Conservation (phyloP, 2,113 vertebrate genomes). For the Burhinus bistriatus region DNA sequence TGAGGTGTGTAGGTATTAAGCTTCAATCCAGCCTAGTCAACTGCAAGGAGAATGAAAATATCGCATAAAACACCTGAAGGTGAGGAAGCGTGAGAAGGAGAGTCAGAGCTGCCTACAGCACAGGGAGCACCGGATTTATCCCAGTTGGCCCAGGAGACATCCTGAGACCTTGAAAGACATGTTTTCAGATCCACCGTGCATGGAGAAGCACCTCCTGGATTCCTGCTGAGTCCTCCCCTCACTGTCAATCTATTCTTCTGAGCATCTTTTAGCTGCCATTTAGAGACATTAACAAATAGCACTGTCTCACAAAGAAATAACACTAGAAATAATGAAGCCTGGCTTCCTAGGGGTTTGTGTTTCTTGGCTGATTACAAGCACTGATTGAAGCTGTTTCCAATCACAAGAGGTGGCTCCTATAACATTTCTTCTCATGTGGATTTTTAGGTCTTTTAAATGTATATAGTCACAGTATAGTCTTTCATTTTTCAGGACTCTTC, state of each 20-base stretch:
- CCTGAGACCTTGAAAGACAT: background rate
- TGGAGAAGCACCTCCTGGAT: background rate
- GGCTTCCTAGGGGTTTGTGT: constrained; percentile 22
- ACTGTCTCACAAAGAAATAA: background rate
- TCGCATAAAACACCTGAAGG: background rate
- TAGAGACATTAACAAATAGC: constrained; percentile 8
- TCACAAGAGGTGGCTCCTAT: background rate
- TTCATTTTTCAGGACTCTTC: background rate
- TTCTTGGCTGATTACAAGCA: background rate
- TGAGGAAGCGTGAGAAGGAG: background rate
- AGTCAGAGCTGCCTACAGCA: background rate
- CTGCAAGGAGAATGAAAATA: background rate
- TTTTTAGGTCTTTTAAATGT: background rate
- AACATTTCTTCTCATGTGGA: background rate
- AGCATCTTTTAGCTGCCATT: background rate
- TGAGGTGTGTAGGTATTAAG: background rate
- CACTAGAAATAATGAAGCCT: constrained; percentile 35
- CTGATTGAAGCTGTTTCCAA: background rate
- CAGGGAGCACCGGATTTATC: background rate
- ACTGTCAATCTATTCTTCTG: background rate
- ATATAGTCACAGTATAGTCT: background rate
- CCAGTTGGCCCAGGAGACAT: background rate
- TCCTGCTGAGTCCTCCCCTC: background rate
- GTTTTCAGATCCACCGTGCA: accelerated
- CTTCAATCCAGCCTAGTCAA: constrained; percentile 4